phyloP scores from a whole-genome alignment of 2,888 invertebrate genomes.

The Epistrophe eligans region DNA sequence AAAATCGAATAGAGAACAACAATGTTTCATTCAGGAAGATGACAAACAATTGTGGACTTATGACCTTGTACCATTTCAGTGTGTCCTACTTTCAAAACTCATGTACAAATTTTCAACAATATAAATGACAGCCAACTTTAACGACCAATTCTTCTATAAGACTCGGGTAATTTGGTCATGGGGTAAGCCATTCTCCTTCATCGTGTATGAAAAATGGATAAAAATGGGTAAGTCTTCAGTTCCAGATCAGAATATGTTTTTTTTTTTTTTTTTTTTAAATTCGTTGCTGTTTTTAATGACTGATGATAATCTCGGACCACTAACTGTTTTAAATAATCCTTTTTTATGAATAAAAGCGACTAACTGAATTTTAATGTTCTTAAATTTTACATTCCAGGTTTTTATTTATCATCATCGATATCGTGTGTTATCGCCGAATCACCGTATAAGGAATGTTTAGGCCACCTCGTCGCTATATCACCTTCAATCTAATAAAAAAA shows the following conservation, averaged over 20 bases:
- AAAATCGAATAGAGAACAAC: no score
- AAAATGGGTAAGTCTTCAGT: no score
- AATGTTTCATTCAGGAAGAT: no score
- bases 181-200: no score
- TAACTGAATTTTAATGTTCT: neutral
- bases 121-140: no score
- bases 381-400: neutral
- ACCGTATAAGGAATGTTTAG: neutral
- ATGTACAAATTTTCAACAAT: no score
- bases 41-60: no score
- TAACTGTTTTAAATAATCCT: neutral
- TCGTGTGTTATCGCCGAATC: conserved; percentile 6
- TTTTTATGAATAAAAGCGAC: neutral
- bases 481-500: conserved; percentile 24
- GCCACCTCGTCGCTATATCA: conserved; percentile 38
- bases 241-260: neutral
- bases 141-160: no score
- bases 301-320: neutral
- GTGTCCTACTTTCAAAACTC: no score
- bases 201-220: no score
- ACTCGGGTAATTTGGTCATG: no score
- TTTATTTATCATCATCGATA: conserved; percentile 27
- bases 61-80: no score
- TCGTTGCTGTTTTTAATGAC: neutral
- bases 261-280: neutral